phyloP scores from a whole-genome alignment of 2,113 vertebrate genomes.

The Reinhardtius hippoglossoides region DNA sequence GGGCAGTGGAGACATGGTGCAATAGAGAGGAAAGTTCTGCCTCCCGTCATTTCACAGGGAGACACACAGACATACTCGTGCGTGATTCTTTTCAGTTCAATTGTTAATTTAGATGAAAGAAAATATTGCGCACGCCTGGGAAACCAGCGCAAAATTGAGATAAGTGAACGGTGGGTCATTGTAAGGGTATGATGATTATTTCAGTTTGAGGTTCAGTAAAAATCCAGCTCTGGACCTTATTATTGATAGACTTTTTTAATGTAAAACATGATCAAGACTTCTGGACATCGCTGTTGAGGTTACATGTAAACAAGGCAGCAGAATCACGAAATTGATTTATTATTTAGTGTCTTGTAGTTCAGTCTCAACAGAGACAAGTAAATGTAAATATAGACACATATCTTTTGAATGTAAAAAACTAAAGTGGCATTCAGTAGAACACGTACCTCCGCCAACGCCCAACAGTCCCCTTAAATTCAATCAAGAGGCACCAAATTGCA shows the following conservation, averaged over 20 bases:
- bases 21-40: slow-evolving; percentile 75
- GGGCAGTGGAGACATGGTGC: slow-evolving; percentile 77
- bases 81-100: not conserved
- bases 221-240: not conserved
- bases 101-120: not conserved
- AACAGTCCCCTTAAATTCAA: no score
- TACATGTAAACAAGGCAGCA: no score
- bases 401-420: no score
- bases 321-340: no score
- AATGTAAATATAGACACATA: no score
- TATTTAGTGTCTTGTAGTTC: no score
- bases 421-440: no score
- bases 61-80: slow-evolving; percentile 9
- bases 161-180: not conserved
- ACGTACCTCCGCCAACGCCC: no score
- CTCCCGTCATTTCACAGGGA: slow-evolving; percentile 60
- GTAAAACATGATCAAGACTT: not conserved
- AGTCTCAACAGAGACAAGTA: no score
- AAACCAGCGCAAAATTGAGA: not conserved
- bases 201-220: no score
- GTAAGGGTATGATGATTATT: not conserved
- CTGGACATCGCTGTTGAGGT: not conserved
- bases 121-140: not conserved
- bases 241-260: not conserved
- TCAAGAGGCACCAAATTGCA: no score